A percentile compares a stretch with the other conserved stretches of the same genome.
Conservation (phyloP, 2,113 vertebrate species). For the Paradisaea rubra region DNA sequence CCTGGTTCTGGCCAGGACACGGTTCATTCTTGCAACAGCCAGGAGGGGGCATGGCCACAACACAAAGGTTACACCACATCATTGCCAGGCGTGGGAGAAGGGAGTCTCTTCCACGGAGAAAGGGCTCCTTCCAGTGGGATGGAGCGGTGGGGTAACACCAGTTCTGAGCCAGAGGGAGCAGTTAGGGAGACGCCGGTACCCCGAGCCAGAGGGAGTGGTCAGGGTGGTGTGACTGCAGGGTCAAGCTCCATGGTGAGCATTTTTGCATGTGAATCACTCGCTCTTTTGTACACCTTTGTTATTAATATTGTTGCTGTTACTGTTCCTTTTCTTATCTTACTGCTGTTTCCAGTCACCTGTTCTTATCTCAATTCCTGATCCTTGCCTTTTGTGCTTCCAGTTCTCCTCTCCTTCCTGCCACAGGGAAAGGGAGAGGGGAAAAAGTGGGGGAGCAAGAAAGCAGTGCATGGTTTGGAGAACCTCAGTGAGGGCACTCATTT, state of each 20-base stretch:
- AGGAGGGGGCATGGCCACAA: not conserved
- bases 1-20: not conserved
- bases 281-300: not conserved
- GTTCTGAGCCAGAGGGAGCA: fast-evolving
- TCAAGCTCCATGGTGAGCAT: not conserved
- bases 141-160: fast-evolving
- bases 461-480: fast-evolving
- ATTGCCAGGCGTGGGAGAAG: not conserved
- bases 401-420: not conserved
- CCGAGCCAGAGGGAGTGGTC: not conserved
- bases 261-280: not conserved
- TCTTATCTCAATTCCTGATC: not conserved
- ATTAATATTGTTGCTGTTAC: not conserved
- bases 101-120: not conserved
- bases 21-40: not conserved
- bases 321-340: not conserved
- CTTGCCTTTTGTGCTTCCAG: not conserved
- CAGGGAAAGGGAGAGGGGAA: not conserved
- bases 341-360: not conserved
- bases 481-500: not conserved
- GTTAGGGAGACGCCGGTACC: fast-evolving
- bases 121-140: not conserved
- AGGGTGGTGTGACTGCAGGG: fast-evolving
- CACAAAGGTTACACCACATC: not conserved
- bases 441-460: not conserved